A percentile compares a stretch with the other conserved stretches of the same genome.
Conservation (phyloP, 92 coral and sea anemone species). For the Galaxea fascicularis region DNA sequence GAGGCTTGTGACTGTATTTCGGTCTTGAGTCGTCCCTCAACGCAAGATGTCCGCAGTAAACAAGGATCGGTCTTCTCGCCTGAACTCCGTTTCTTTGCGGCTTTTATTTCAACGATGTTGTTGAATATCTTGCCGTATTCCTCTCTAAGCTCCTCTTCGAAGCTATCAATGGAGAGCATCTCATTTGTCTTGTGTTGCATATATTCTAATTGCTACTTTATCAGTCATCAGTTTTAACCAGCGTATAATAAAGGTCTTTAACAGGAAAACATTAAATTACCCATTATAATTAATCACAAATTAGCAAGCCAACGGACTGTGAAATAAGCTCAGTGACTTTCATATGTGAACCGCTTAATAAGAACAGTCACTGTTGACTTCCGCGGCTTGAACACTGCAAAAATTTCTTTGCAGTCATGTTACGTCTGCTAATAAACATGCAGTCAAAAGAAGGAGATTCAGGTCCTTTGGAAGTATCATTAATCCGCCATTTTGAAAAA, state of each 20-base stretch:
- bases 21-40: neutral
- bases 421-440: too few species aligned
- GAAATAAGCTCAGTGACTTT: neutral
- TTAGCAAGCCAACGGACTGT: neutral
- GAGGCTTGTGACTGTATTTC: neutral
- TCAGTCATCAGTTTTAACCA: too few species aligned
- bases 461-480: too few species aligned
- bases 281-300: too few species aligned
- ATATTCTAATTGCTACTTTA: neutral
- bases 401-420: too few species aligned
- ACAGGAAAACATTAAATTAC: neutral
- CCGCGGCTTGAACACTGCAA: too few species aligned
- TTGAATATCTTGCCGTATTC: conserved; percentile 67
- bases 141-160: conserved; percentile 47
- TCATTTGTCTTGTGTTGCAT: neutral
- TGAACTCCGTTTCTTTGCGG: neutral
- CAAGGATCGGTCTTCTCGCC: neutral
- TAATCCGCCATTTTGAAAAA: too few species aligned
- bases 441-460: too few species aligned
- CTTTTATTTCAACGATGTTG: conserved; percentile 55
- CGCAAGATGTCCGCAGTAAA: neutral
- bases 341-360: too few species aligned
- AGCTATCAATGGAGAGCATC: conserved; percentile 68
- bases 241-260: neutral
- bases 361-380: too few species aligned